Evolutionary conservation across 2,888 invertebrate genomes (phyloP).

Genomic region (Axea sp.): DNA sequence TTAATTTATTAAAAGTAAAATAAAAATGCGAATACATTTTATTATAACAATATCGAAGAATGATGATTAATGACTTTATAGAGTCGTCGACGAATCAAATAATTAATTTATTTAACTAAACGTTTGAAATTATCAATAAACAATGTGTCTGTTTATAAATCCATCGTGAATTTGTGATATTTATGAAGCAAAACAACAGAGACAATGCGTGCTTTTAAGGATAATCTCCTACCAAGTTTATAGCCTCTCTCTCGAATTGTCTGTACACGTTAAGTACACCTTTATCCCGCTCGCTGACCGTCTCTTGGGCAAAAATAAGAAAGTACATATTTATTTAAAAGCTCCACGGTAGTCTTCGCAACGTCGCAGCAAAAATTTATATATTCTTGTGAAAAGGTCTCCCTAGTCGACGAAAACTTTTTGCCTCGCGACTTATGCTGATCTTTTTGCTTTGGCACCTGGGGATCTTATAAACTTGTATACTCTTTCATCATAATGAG

Average conservation of each 20-base stretch:
- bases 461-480: slow-evolving; percentile 54
- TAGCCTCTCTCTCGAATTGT: slow-evolving; percentile 41
- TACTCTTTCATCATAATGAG: slow-evolving; percentile 51
- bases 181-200: slow-evolving; percentile 11
- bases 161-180: slow-evolving; percentile 17
- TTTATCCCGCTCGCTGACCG: slow-evolving; percentile 28
- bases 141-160: too few relatives aligned
- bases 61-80: too few relatives aligned
- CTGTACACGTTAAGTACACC: slow-evolving; percentile 47
- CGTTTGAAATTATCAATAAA: too few relatives aligned
- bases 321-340: slow-evolving; percentile 66
- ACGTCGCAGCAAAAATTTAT: slow-evolving; percentile 65
- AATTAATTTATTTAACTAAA: too few relatives aligned
- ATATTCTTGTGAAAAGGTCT: slow-evolving; percentile 61
- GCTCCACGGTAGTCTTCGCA: slow-evolving; percentile 54
- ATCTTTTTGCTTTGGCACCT: slow-evolving; percentile 58
- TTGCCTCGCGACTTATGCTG: slow-evolving; percentile 45
- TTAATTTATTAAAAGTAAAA: too few relatives aligned
- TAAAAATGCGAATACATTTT: too few relatives aligned
- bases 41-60: too few relatives aligned
- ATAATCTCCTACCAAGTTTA: slow-evolving; percentile 32
- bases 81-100: too few relatives aligned
- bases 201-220: slow-evolving; percentile 40
- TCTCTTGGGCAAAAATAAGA: slow-evolving; percentile 34
- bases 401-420: slow-evolving; percentile 48